A percentile compares a stretch with the other conserved stretches of the same genome.
Conservation (phyloP, 2,113 vertebrate species). For the Sinosuthora webbiana region DNA sequence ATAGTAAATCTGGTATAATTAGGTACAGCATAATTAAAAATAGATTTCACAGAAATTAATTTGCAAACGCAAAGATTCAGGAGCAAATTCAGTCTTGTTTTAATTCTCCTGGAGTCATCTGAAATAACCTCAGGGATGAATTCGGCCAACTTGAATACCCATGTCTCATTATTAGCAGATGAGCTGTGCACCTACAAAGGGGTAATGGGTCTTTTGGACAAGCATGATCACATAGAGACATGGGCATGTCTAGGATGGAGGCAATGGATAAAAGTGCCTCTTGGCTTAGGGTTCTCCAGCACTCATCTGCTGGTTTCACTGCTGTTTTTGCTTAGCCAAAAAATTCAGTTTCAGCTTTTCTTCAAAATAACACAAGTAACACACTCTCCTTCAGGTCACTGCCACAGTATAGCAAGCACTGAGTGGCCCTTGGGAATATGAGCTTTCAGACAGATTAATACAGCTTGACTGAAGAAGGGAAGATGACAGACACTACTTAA, state of each 20-base stretch:
- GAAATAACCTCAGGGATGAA: background rate
- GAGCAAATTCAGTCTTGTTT: background rate
- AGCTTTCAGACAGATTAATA: conserved; percentile 68
- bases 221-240: rapidly evolving
- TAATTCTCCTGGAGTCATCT: background rate
- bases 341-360: background rate
- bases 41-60: conserved; percentile 19
- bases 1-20: background rate
- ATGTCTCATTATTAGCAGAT: background rate
- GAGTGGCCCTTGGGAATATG: conserved; percentile 21
- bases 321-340: background rate
- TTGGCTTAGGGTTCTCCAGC: background rate
- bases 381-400: conserved; percentile 45
- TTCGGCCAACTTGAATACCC: background rate
- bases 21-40: background rate
- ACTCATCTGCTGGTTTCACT: background rate
- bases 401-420: background rate
- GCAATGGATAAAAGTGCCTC: background rate
- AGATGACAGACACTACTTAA: conserved; percentile 34
- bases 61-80: background rate
- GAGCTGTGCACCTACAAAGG: background rate
- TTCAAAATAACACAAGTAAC: conserved; percentile 1
- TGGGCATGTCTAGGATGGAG: background rate
- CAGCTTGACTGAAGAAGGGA: conserved; percentile 44
- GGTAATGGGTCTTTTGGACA: background rate